These are phyloP conservation scores for Amphilophus citrinellus DNA, from an alignment of 2,113 vertebrate genomes.

Conservation along the genomic window DNA sequence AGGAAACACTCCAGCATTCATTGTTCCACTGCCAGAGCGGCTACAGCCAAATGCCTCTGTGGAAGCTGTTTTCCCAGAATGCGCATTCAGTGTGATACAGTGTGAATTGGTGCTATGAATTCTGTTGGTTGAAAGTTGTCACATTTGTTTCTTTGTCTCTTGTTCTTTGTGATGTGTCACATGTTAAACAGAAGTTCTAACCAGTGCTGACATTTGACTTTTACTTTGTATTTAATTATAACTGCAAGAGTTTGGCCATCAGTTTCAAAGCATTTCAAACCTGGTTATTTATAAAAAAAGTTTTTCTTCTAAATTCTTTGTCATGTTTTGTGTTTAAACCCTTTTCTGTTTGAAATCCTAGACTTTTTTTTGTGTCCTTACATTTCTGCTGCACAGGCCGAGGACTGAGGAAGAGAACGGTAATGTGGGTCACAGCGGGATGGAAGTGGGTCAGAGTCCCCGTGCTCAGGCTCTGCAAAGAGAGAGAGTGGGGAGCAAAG, in stretches of 20 bases:
- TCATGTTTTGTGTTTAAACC: not conserved
- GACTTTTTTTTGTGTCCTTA: slow-evolving; percentile 14
- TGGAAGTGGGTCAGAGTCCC: slow-evolving; percentile 71
- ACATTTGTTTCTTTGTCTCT: not conserved
- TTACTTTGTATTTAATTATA: too few species aligned
- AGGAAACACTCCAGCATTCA: slow-evolving; percentile 33
- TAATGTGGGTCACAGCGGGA: slow-evolving; percentile 61
- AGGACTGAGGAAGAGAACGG: slow-evolving; percentile 20
- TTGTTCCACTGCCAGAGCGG: slow-evolving; percentile 1
- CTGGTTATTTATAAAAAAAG: not conserved
- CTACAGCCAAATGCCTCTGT: slow-evolving; percentile 16
- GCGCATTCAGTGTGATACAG: not conserved
- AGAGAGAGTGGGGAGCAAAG: not conserved
- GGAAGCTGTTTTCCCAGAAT: not conserved
- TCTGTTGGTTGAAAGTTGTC: not conserved
- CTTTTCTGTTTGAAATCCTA: not conserved
- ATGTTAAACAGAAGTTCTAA: not conserved
- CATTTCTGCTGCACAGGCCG: slow-evolving; percentile 5
- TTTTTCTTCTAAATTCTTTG: not conserved
- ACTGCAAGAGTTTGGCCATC: not conserved
- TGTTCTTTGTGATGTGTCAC: not conserved
- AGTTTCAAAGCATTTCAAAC: not conserved
- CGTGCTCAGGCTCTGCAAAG: slow-evolving; percentile 12
- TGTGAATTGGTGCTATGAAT: not conserved
- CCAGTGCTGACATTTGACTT: not conserved